Conservation (phyloP, 2,888 invertebrate species). For the Epirrita christyi region DNA sequence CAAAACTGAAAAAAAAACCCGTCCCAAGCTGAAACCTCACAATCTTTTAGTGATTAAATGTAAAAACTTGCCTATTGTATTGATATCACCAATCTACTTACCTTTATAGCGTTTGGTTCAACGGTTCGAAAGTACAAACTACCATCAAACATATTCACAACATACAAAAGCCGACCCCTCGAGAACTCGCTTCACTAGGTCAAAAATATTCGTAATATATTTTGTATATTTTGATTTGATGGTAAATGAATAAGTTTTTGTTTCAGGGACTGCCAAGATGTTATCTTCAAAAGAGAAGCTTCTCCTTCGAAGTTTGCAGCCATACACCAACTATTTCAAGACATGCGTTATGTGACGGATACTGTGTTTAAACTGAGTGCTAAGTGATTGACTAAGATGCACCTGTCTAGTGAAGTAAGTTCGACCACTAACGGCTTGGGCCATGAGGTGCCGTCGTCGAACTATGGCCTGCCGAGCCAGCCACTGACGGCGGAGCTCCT, state of each 20-base stretch:
- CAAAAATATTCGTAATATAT: too few relatives aligned
- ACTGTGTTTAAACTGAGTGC: conserved; percentile 47
- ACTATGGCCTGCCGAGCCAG: conserved; percentile 80
- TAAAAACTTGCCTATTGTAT: too few relatives aligned
- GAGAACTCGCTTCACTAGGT: too few relatives aligned
- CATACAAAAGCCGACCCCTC: too few relatives aligned
- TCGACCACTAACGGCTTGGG: conserved; percentile 86
- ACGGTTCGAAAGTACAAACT: too few relatives aligned
- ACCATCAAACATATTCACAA: too few relatives aligned
- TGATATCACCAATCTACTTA: too few relatives aligned
- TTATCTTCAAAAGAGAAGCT: conserved; percentile 23
- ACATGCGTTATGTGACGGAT: conserved; percentile 69
- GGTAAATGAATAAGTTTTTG: background rate
- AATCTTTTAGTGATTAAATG: too few relatives aligned
- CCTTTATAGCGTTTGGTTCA: too few relatives aligned
- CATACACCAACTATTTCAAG: conserved; percentile 25
- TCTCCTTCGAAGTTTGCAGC: conserved; percentile 15
- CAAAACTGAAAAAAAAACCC: too few relatives aligned
- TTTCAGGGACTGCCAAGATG: conserved; percentile 23
- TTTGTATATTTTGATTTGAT: too few relatives aligned
- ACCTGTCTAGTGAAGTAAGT: conserved; percentile 91
- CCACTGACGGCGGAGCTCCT: conserved; percentile 92
- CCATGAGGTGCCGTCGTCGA: conserved; percentile 78
- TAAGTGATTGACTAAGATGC: conserved; percentile 81
- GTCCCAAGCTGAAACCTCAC: too few relatives aligned